Conservation (phyloP, 1,140 invertebrate genomes). For the Triops cancriformis region DNA sequence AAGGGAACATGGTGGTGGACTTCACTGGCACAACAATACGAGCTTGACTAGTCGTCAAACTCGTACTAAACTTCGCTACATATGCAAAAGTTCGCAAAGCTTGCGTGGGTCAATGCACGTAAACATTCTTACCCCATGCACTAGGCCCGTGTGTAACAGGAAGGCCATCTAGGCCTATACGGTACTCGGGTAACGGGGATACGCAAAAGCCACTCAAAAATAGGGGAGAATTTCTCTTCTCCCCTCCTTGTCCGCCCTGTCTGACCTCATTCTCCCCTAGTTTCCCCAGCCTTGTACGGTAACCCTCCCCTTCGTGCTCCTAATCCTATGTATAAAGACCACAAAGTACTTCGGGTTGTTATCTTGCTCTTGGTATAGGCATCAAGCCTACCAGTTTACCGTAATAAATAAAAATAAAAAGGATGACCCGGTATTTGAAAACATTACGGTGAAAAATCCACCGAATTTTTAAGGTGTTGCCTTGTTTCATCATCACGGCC, state of each 20-base stretch:
- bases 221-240: not conserved
- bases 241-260: not conserved
- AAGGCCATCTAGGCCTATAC: not conserved
- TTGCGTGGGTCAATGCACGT: constrained; percentile 12
- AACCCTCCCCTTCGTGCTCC: not conserved
- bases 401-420: not conserved
- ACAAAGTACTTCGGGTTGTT: not conserved
- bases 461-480: too few species aligned
- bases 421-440: not conserved
- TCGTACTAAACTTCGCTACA: not conserved
- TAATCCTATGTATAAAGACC: not conserved
- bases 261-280: not conserved
- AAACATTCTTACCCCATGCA: not conserved
- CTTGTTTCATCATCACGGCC: too few species aligned
- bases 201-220: not conserved
- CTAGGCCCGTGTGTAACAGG: not conserved
- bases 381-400: not conserved
- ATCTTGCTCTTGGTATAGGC: too few species aligned
- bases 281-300: not conserved
- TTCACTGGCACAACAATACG: not conserved
- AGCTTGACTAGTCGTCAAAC: not conserved
- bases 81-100: not conserved
- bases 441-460: too few species aligned
- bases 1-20: constrained; percentile 62
- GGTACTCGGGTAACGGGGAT: not conserved